phyloP scores from a whole-genome alignment of 2,888 invertebrate species.

The Aleiodes alternator region DNA sequence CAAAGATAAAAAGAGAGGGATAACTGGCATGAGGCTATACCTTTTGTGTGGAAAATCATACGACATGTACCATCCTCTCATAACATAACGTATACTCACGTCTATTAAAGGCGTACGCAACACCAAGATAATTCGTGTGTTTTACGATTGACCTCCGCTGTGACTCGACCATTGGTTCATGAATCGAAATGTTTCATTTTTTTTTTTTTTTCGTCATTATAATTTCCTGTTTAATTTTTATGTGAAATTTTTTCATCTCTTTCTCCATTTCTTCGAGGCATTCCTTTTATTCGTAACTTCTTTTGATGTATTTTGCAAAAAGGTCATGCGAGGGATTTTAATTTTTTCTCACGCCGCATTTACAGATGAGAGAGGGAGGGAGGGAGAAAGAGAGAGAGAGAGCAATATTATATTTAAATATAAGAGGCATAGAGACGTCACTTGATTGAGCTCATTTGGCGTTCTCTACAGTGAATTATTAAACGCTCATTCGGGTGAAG shows the following conservation, averaged over 20 bases:
- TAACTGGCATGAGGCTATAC: slow-evolving; percentile 41
- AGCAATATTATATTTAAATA: slow-evolving; percentile 38
- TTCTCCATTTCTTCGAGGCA: neutral
- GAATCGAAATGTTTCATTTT: slow-evolving; percentile 14
- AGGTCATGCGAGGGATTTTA: slow-evolving; percentile 42
- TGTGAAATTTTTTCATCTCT: slow-evolving; percentile 12
- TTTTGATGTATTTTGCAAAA: slow-evolving; percentile 11
- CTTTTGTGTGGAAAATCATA: slow-evolving; percentile 78
- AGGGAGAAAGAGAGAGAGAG: neutral
- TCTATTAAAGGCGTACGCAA: slow-evolving; percentile 66
- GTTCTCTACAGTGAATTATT: slow-evolving; percentile 19
- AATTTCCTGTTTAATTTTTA: neutral
- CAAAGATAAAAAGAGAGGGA: slow-evolving; percentile 14
- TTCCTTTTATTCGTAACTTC: neutral
- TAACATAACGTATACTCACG: slow-evolving; percentile 57
- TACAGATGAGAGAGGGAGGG: neutral
- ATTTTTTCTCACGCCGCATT: slow-evolving; percentile 45
- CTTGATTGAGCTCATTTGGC: slow-evolving; percentile 37
- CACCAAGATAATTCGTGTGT: slow-evolving; percentile 71
- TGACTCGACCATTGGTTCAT: slow-evolving; percentile 28
- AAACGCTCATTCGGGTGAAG: slow-evolving; percentile 26
- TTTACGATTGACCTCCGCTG: slow-evolving; percentile 63
- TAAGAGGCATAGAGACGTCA: slow-evolving; percentile 20
- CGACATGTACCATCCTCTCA: slow-evolving; percentile 74
- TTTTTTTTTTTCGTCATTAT: slow-evolving; percentile 10